phyloP scores from a whole-genome alignment of 2,113 vertebrate species.

The Hyperopisus bebe region DNA sequence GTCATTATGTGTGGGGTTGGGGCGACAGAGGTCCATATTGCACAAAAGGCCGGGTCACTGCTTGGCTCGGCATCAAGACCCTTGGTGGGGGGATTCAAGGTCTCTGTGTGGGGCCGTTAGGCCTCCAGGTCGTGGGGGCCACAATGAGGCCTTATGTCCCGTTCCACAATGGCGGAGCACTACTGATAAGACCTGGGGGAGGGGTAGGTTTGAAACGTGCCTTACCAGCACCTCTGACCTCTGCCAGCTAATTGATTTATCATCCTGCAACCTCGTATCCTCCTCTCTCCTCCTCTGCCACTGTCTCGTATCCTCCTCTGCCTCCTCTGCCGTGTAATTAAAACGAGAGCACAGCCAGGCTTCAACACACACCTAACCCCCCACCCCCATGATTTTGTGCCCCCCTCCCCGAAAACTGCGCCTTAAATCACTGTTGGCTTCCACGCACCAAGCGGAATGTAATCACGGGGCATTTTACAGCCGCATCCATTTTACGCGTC shows the following conservation, averaged over 20 bases:
- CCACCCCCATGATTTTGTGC: not conserved
- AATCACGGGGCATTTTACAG: not conserved
- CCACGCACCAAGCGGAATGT: not conserved
- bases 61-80: not conserved
- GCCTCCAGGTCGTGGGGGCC: not conserved
- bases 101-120: not conserved
- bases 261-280: slow-evolving; percentile 31
- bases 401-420: not conserved
- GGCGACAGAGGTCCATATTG: not conserved
- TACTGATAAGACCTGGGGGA: slow-evolving; percentile 50
- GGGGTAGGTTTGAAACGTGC: slow-evolving; percentile 39
- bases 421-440: not conserved
- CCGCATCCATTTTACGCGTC: not conserved
- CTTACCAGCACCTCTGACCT: slow-evolving; percentile 50
- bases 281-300: slow-evolving; percentile 43
- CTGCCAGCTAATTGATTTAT: slow-evolving; percentile 42
- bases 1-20: not conserved
- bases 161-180: slow-evolving; percentile 39
- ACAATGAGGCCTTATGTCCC: not conserved
- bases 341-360: not conserved
- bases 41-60: not conserved
- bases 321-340: slow-evolving; percentile 39
- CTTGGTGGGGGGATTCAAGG: not conserved
- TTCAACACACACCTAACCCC: not conserved
- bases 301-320: slow-evolving; percentile 43